Conservation (phyloP, 2,113 vertebrate species). For the Ptilonorhynchus violaceus region DNA sequence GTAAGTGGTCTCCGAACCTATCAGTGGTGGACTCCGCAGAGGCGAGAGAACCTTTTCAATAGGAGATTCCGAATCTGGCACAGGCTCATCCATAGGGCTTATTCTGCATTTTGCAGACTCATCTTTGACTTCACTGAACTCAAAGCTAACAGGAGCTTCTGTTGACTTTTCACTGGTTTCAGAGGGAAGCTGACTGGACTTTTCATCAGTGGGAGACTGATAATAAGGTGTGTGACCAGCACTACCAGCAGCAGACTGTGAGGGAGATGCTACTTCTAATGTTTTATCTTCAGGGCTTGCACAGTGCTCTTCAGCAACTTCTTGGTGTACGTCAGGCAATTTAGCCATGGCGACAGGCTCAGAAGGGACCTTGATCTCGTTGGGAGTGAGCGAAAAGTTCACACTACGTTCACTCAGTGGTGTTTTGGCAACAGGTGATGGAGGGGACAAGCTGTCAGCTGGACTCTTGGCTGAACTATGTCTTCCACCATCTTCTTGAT, state of each 20-base stretch:
- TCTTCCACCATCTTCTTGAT: slow-evolving; percentile 59
- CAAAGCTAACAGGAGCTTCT: slow-evolving; percentile 70
- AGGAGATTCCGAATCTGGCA: slow-evolving; percentile 79
- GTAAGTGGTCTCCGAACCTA: slow-evolving; percentile 73
- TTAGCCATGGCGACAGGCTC: slow-evolving; percentile 74
- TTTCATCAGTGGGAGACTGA: slow-evolving; percentile 95
- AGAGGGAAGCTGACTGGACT: slow-evolving; percentile 73
- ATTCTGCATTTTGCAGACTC: slow-evolving; percentile 75
- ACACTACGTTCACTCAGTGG: slow-evolving; percentile 87
- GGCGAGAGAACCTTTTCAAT: slow-evolving; percentile 78
- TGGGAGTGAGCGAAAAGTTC: slow-evolving; percentile 80
- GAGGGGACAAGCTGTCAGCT: slow-evolving; percentile 67
- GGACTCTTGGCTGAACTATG: slow-evolving; percentile 66
- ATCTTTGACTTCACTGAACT: slow-evolving; percentile 86
- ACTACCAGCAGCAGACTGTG: slow-evolving; percentile 86
- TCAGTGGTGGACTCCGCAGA: slow-evolving; percentile 77
- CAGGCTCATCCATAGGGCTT: slow-evolving; percentile 86
- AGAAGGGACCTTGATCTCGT: slow-evolving; percentile 78
- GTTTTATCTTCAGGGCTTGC: slow-evolving; percentile 91
- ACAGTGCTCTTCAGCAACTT: slow-evolving; percentile 73
- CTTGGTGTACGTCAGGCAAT: slow-evolving; percentile 59
- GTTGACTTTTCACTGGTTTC: slow-evolving; percentile 66
- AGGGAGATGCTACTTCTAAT: slow-evolving; percentile 86
- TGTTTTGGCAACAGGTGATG: slow-evolving; percentile 84
- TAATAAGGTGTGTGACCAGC: slow-evolving; percentile 97